Base-by-base conservation (phyloP, 2,888 invertebrate genomes). In the Dryadula phaetusa region DNA sequence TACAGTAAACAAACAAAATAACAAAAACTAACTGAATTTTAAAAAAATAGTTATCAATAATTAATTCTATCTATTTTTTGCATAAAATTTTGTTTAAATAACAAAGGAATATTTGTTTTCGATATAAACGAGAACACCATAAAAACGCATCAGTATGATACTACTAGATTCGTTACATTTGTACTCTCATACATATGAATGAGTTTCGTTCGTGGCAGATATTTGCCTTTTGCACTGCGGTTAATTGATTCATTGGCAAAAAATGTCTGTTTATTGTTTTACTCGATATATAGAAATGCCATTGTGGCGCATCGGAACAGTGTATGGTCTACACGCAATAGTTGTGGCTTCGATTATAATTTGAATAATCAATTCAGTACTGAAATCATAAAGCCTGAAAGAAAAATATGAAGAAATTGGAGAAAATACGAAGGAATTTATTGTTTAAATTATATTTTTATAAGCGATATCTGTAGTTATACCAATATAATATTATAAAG, bases 161-260 rank as follows among this genome's bases (percentile, higher is more conserved):
- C 66, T 58, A 66, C 54, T 42, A 66, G 74, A 77, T 80, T 83
- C 82, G 84, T 83, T 83, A 82, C 77, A 66, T 61, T 49, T 20
- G 67, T 69, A 67, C 66, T 14, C 14, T 18, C 56, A 80, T 84
- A 80, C 82, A 85, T 84, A 83, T 83, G 77, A 74, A 83, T 79
- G 74, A 49, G 56, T 18, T 49, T 69, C 20, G 62, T 62, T 65
- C 49, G 65, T 69, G 61, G 65, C 64, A 58, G 42, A 62, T 66
- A 58, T 69, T 67, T 64, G 52, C 58, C 37, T 25, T 40, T 14
- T 64, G 56, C 10, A 14, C 44, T 60, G 60, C n/a, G 60, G 28
- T 20, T 60, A 32, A 60, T 46, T 60, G 60, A 46, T 28, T 60
- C 28, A 46, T 46, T 32, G 12, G 14, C 16, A 18, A 14, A 60